A percentile compares a stretch with the other conserved stretches of the same genome.
These are phyloP conservation scores for Epinotia bilunana DNA, from an alignment of 2,888 invertebrate species.

Conservation along the genomic window DNA sequence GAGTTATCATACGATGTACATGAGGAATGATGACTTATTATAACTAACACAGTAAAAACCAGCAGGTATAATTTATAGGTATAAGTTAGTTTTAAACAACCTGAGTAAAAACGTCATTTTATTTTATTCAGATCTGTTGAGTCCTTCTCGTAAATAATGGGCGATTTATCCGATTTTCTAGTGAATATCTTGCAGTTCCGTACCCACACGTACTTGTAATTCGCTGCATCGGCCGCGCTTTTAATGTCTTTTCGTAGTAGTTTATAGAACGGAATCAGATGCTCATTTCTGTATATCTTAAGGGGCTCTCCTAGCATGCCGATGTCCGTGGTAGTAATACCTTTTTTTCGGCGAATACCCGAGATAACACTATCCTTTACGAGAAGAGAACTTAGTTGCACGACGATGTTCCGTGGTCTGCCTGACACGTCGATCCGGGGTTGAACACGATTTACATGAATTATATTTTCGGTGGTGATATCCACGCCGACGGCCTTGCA, in stretches of 20 bases:
- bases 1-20: no score
- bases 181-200: conserved; percentile 10
- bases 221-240: not conserved
- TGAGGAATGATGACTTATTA: no score
- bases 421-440: conserved; percentile 1
- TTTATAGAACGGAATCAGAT: conserved; percentile 9
- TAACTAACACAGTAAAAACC: no score
- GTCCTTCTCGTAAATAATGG: conserved; percentile 3
- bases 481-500: not conserved
- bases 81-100: no score
- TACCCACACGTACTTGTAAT: conserved; percentile 20
- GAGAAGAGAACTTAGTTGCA: not conserved
- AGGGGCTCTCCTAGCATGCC: conserved; percentile 4
- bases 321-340: conserved; percentile 4
- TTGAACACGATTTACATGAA: conserved; percentile 7
- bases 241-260: conserved; percentile 1
- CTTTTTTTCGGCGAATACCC: not conserved
- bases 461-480: not conserved
- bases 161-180: conserved; percentile 8
- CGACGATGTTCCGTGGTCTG: conserved; percentile 3
- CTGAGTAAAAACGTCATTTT: not conserved
- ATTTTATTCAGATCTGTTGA: not conserved
- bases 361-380: conserved; percentile 4
- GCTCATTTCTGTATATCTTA: conserved; percentile 4
- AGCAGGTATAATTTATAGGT: no score